Base-by-base conservation (phyloP, 1,140 invertebrate genomes). In the Halictus rubicundus region DNA sequence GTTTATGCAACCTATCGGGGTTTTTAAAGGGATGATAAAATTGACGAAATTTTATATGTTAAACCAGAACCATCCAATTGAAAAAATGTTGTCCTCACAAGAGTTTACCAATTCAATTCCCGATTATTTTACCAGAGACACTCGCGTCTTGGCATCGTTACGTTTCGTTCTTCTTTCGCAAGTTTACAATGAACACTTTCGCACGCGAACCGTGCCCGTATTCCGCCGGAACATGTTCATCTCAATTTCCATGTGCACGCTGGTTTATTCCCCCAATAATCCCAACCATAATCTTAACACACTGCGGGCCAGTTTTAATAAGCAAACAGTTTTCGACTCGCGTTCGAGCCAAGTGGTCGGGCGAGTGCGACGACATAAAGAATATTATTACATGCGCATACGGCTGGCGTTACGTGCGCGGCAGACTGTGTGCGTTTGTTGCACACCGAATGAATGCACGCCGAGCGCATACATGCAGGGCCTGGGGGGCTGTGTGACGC, bases 311-410 rank as follows among this genome's bases (percentile, higher is more conserved):
- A 37, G 2, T 59, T 64, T 83, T 69, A 83, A 71, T 69, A 32
- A 59, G 23, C 52, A 39, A 84, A 76, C 61, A 61, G 75, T 76
- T 80, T 68, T 66, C 81, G 60, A 21, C 27, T 10, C 27, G 27
- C 27, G 27, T 19, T 21, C 16, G 37, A 68, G 60, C 7, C 57
- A 14, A 39, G 42, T 12, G n/a, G 52, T 46, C 63, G 27, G 10
- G 32, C 78, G 59, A 63, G 73, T n/a, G 64, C 10, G 14, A 19
- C 65, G 27, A 42, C 66, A 83, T 71, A 84, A 84, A 84, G 76
- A 84, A 83, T 84, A 70, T 83, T 84, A 83, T 83, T 76, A 37
- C 52, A 37, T 12, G 25, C 10, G 42, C 25, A 27, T 42, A 19
- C 46, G 65, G 27, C 23, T 42, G 75, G 65, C 60, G 32, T 61